phyloP scores from a whole-genome alignment of 1,140 invertebrate species.

The Drosophila punjabiensis region DNA sequence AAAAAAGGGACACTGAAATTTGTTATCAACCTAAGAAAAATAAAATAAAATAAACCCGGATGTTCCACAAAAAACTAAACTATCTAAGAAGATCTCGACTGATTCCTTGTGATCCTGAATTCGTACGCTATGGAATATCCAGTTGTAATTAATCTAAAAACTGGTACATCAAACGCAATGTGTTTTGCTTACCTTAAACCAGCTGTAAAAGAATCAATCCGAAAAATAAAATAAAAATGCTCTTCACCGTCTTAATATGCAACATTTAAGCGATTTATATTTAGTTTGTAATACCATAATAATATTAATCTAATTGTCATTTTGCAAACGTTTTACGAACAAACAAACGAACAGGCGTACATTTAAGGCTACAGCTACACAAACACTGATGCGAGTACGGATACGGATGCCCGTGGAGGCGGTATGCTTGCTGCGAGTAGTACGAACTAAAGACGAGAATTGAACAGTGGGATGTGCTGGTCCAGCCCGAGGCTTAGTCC shows the following conservation, averaged over 20 bases:
- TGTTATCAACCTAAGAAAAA: no score
- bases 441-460: slow-evolving; percentile 74
- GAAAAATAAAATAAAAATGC: slow-evolving; percentile 1
- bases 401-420: slow-evolving; percentile 51
- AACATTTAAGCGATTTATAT: slow-evolving; percentile 75
- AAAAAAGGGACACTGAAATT: no score
- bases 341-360: slow-evolving; percentile 52
- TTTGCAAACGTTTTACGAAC: slow-evolving; percentile 74
- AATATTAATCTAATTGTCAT: slow-evolving; percentile 79
- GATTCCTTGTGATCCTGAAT: neutral
- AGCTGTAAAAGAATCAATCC: neutral
- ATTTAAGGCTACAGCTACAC: slow-evolving; percentile 52
- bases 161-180: neutral
- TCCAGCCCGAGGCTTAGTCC: slow-evolving; percentile 25
- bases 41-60: no score
- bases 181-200: no score
- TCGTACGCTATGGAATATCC: neutral
- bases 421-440: slow-evolving; percentile 61
- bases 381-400: slow-evolving; percentile 58
- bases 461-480: slow-evolving; percentile 58
- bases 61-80: no score
- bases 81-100: neutral
- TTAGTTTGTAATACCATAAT: slow-evolving; percentile 77
- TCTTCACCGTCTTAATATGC: slow-evolving; percentile 41
- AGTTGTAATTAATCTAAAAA: neutral